Evolutionary conservation across 2,113 vertebrate genomes (phyloP).

Genomic region (Camelus bactrianus): DNA sequence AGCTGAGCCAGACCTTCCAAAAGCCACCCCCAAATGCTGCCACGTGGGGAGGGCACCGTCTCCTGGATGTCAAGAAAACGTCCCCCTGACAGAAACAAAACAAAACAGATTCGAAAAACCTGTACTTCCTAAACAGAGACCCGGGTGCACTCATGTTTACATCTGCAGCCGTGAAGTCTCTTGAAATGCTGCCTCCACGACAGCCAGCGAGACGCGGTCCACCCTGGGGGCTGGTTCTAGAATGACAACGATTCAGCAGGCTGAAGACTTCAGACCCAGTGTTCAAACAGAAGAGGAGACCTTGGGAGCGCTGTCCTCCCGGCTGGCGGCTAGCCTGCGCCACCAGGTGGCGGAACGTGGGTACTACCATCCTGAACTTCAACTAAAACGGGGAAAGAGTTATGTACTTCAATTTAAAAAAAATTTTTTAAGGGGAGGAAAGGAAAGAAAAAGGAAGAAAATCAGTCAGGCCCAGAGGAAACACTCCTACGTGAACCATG

Average conservation of each 20-base stretch:
- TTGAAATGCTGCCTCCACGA: neutral
- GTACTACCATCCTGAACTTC: neutral
- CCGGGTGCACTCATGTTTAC: fast-evolving
- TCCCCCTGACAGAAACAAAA: neutral
- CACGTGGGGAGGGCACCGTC: neutral
- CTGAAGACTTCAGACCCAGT: fast-evolving
- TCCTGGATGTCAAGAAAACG: neutral
- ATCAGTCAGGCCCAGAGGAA: neutral
- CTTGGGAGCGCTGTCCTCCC: neutral
- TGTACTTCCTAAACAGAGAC: fast-evolving
- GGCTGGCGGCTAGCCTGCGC: neutral
- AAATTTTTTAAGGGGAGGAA: too few relatives aligned
- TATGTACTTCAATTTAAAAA: too few relatives aligned
- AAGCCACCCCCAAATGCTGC: neutral
- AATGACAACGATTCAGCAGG: fast-evolving
- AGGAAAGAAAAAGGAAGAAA: neutral
- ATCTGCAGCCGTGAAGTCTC: neutral
- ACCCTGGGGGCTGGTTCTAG: neutral
- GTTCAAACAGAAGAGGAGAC: neutral
- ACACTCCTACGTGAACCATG: fast-evolving
- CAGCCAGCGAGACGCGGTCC: fast-evolving
- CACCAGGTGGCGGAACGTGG: neutral
- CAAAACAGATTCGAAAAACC: fast-evolving
- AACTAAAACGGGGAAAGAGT: fast-evolving
- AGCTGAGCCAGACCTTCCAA: neutral